Percentiles rank a stretch among this genome's conserved stretches.
Evolutionary conservation across 92 coral and sea anemone species (phyloP).

Genomic region (Zoanthus gigantus): DNA sequence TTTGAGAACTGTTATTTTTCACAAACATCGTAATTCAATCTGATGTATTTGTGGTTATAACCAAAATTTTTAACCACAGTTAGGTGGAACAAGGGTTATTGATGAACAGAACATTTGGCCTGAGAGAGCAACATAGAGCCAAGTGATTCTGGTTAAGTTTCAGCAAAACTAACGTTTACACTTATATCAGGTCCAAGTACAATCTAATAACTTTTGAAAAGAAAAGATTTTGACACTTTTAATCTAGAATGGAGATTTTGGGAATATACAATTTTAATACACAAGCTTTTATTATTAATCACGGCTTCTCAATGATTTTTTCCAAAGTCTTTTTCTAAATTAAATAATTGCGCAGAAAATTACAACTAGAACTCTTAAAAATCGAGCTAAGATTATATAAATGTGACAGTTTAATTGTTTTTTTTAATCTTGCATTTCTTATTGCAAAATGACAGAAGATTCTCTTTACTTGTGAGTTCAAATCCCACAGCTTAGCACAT

Average conservation of each 20-base stretch:
- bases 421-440: neutral
- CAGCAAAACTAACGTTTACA: neutral
- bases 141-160: neutral
- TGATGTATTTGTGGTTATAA: constrained; percentile 23
- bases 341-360: neutral
- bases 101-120: neutral
- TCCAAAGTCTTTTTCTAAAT: neutral
- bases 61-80: constrained; percentile 9
- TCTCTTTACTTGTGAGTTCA: neutral
- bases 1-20: neutral
- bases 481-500: neutral
- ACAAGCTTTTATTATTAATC: neutral
- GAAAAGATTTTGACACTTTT: neutral
- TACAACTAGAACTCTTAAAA: neutral
- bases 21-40: constrained; percentile 3
- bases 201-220: neutral
- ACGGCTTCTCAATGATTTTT: constrained; percentile 13
- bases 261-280: neutral
- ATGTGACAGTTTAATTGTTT: neutral
- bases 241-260: neutral
- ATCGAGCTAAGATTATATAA: neutral
- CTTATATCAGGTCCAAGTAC: neutral
- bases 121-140: neutral
- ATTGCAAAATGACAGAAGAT: neutral
- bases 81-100: neutral